Percentiles rank a stretch among this genome's conserved stretches.
These are phyloP conservation scores for Pararge aegeria DNA, from an alignment of 1,140 invertebrate species.

Conservation along the genomic window DNA sequence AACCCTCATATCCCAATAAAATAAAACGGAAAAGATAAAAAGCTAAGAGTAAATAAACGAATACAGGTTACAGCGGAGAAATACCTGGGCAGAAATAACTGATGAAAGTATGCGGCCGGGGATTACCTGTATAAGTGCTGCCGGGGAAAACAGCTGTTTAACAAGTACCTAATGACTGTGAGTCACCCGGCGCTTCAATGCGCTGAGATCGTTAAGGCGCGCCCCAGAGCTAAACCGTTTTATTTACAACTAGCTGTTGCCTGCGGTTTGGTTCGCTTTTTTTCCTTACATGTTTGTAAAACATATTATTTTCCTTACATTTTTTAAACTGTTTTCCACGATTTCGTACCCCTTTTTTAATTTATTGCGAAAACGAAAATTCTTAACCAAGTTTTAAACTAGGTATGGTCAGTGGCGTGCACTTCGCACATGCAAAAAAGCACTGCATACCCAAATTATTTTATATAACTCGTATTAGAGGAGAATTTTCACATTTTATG, in stretches of 20 bases:
- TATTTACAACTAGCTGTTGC: background rate
- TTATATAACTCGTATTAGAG: no score
- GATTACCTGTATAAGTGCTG: conserved; percentile 19
- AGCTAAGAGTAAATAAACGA: background rate
- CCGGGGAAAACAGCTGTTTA: conserved; percentile 17
- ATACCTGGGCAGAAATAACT: conserved; percentile 1
- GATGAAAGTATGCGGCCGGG: conserved; percentile 25
- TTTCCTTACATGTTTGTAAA: no score
- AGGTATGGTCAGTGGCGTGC: no score
- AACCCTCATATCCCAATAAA: background rate
- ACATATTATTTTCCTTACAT: no score
- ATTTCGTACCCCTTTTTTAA: no score
- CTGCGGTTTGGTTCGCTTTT: no score
- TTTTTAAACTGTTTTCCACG: no score
- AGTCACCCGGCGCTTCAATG: background rate
- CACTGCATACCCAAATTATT: no score
- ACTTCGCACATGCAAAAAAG: no score
- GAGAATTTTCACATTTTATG: no score
- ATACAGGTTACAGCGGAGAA: background rate
- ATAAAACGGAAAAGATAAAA: background rate
- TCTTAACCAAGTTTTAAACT: no score
- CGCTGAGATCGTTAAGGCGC: background rate
- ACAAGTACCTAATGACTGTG: background rate
- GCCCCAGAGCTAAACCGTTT: background rate
- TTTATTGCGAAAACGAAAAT: no score